Evolutionary conservation across 2,888 invertebrate genomes (phyloP).

Genomic region (Marasmarcha lunaedactyla): DNA sequence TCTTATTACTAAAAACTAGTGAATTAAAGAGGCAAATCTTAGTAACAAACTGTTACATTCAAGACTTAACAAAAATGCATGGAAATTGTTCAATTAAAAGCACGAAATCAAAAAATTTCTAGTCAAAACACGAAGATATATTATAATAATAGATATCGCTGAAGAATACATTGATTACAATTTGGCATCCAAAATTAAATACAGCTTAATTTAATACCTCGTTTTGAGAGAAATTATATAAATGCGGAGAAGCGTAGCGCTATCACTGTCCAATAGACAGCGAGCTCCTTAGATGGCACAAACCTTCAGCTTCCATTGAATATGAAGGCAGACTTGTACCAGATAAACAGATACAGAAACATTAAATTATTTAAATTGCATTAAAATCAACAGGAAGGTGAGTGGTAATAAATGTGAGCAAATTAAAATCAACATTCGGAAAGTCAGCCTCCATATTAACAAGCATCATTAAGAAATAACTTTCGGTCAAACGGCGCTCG

Average conservation of each 20-base stretch:
- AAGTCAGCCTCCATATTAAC: neutral
- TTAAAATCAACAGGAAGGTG: too few species aligned
- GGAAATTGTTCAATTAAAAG: too few species aligned
- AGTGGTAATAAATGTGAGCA: too few species aligned
- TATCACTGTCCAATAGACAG: slow-evolving; percentile 17
- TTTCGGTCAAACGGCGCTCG: slow-evolving; percentile 47
- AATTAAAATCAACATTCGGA: neutral
- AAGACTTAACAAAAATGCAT: too few species aligned
- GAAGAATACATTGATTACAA: slow-evolving; percentile 34
- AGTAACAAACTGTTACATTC: too few species aligned
- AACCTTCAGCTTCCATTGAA: neutral
- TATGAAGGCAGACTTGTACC: neutral
- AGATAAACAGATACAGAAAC: too few species aligned
- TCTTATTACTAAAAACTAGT: too few species aligned
- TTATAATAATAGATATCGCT: slow-evolving; percentile 7
- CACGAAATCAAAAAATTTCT: slow-evolving; percentile 30
- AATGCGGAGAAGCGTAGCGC: slow-evolving; percentile 52
- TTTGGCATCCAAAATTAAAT: slow-evolving; percentile 63
- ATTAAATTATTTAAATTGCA: neutral
- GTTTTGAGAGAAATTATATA: slow-evolving; percentile 34
- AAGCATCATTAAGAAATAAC: neutral
- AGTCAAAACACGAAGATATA: slow-evolving; percentile 24
- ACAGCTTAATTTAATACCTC: slow-evolving; percentile 46
- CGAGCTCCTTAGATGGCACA: slow-evolving; percentile 21
- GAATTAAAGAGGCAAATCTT: too few species aligned